These are phyloP conservation scores for Ploceus nigricollis DNA, from an alignment of 2,113 vertebrate species.

Conservation along the genomic window DNA sequence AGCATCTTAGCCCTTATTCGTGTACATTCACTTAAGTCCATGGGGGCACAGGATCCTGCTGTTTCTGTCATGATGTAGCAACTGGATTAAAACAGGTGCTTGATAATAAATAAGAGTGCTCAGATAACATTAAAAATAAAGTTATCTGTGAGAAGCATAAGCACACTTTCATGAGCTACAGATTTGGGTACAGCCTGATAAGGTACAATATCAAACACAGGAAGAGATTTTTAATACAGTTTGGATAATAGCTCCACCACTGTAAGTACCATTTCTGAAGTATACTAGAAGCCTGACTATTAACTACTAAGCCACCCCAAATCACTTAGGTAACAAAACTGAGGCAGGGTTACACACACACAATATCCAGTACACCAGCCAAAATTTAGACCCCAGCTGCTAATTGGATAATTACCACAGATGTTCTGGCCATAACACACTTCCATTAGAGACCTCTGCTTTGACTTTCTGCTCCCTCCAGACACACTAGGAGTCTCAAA, in stretches of 20 bases:
- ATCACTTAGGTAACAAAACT: background rate
- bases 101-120: background rate
- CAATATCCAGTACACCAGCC: background rate
- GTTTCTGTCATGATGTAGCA: background rate
- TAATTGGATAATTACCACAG: background rate
- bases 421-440: background rate
- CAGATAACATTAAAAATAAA: background rate
- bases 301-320: background rate
- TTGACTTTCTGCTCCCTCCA: background rate
- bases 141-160: background rate
- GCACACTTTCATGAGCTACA: background rate
- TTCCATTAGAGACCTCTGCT: background rate
- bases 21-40: background rate
- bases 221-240: background rate
- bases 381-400: background rate
- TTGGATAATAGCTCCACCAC: background rate
- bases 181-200: background rate
- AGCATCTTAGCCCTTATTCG: background rate
- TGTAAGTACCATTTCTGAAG: background rate
- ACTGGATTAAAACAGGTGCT: background rate
- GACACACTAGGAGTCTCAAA: background rate
- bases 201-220: rapidly evolving
- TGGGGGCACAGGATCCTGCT: background rate
- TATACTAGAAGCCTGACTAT: background rate
- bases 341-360: background rate